Evolutionary conservation across 2,888 invertebrate genomes (phyloP), one percentile per base, ranked within the genome.

Genomic region (Glyphotaelius pellucidus): DNA sequence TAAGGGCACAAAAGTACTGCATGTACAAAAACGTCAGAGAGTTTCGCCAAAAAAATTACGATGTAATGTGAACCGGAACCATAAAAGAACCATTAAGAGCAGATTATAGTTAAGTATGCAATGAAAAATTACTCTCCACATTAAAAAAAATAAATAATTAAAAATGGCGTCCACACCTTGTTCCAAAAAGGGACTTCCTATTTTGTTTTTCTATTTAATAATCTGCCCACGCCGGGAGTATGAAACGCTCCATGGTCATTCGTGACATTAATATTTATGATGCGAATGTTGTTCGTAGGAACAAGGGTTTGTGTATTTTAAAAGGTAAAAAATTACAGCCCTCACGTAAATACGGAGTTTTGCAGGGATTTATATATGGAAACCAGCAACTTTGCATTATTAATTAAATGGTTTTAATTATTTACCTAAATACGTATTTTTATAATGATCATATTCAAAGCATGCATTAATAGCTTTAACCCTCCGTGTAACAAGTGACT

Each of bases 201-300:
- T 38, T 89, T 79, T 90, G 67, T 47, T 90, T 80, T 81, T 84
- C 32, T 83, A 81, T 67, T 90, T 90, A 83, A 90, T 79, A 84
- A 89, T 90, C 91, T 32, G 52, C 88, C 88, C 92, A 90, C 91
- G 92, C 86, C 35, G 79, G 38, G 91, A 92, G 91, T 91, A 92
- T 92, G 88, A 92, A 92, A 92, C 88, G 90, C 89, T 83, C 90
- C 81, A 92, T 84, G 88, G 83, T 88, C 91, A 91, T 87, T 87
- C 92, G 92, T 92, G 92, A 92, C 91, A 91, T 91, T 91, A 91
- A 92, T 92, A 92, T 92, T 92, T 91, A 92, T 83, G 88, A 89
- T 80, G 88, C 35, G 35, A 89, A 80, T 89, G 88, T 79, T 89
- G 32, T 89, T 35, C 79, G 79, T 11, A 30, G 80, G 88, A 67